phyloP scores from a whole-genome alignment of 2,797 vertebrate species.

The Manis pentadactyla region DNA sequence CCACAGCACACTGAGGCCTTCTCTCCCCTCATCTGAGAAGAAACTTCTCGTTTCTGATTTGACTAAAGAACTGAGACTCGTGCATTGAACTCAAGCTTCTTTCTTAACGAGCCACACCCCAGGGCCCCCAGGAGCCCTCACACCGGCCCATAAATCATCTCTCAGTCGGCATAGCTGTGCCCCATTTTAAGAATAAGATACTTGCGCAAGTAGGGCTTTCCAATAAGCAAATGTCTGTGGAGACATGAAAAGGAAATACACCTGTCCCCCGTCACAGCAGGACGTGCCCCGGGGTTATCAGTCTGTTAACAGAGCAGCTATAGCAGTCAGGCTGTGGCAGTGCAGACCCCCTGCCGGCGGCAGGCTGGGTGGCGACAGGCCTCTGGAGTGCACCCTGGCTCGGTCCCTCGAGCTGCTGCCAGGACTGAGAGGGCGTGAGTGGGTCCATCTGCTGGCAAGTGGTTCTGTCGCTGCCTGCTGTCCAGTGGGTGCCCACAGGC shows the following conservation, averaged over 20 bases:
- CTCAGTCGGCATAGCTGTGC: not conserved
- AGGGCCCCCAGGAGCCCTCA: not conserved
- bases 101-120: not conserved
- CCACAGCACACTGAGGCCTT: not conserved
- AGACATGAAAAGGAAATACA: constrained; percentile 72
- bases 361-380: constrained; percentile 75
- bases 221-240: constrained; percentile 73
- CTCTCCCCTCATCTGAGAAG: not conserved
- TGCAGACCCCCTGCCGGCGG: constrained; percentile 73
- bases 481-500: not conserved
- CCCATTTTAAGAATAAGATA: constrained; percentile 63
- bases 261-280: constrained; percentile 57
- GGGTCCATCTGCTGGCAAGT: not conserved
- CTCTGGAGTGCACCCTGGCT: constrained; percentile 55
- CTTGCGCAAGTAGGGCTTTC: not conserved
- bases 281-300: constrained; percentile 71
- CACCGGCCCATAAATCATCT: not conserved
- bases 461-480: constrained; percentile 37
- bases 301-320: constrained; percentile 75
- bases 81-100: constrained; percentile 14
- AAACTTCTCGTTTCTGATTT: not conserved
- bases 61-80: not conserved
- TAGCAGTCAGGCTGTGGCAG: constrained; percentile 67
- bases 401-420: constrained; percentile 54
- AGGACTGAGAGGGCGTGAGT: constrained; percentile 31